Conservation (phyloP, 2,113 vertebrate species). For the Mungos mungo region DNA sequence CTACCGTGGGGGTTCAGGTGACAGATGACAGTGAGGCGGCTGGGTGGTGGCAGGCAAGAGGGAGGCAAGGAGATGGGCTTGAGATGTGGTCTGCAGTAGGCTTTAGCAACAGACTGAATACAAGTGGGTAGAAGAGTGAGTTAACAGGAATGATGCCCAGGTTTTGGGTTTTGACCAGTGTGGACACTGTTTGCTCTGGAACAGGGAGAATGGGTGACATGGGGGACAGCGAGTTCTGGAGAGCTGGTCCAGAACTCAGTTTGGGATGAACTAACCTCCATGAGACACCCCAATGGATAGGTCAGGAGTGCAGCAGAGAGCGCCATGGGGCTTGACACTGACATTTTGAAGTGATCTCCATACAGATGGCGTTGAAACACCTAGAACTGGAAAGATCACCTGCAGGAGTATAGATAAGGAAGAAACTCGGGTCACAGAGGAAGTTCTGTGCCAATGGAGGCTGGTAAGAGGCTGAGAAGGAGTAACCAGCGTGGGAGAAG, state of each 20-base stretch:
- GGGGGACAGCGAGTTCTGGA: background rate
- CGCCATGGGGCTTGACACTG: background rate
- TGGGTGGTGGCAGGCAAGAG: background rate
- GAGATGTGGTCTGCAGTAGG: background rate
- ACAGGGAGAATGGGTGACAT: background rate
- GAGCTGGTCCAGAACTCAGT: background rate
- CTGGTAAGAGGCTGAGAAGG: background rate
- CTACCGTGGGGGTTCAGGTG: background rate
- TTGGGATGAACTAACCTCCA: background rate
- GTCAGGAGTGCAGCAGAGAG: background rate
- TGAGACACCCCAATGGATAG: background rate
- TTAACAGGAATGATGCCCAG: background rate
- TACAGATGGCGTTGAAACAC: background rate
- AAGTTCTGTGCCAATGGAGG: background rate
- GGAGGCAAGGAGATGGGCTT: background rate
- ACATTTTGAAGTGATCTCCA: background rate
- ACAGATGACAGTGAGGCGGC: background rate
- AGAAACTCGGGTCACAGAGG: background rate
- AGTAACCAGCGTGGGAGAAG: background rate
- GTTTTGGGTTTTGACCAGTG: background rate
- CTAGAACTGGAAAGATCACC: background rate
- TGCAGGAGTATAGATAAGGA: background rate
- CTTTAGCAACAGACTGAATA: background rate
- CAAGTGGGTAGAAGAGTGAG: background rate
- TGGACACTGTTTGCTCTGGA: background rate